phyloP scores from a whole-genome alignment of 2,888 invertebrate genomes.

The Sussaba pulchella region DNA sequence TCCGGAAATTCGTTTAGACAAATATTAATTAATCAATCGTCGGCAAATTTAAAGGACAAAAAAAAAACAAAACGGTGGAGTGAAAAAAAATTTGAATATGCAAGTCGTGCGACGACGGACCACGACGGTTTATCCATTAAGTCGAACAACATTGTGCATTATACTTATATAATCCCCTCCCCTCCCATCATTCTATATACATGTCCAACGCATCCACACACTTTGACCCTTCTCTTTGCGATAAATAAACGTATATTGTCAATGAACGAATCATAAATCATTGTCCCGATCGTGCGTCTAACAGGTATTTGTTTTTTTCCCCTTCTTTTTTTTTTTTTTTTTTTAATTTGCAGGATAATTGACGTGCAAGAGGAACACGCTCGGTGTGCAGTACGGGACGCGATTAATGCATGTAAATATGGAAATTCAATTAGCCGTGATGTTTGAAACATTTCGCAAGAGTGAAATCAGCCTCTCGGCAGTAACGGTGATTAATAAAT shows the following conservation, averaged over 20 bases:
- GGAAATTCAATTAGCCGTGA: conserved; percentile 65
- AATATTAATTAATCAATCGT: background rate
- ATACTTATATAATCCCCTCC: conserved; percentile 63
- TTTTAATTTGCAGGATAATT: conserved; percentile 48
- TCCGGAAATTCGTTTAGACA: conserved; percentile 4
- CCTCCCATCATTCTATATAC: conserved; percentile 25
- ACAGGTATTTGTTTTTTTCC: no score
- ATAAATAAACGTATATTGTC: conserved; percentile 70
- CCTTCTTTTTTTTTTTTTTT: background rate
- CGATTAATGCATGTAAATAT: conserved; percentile 63
- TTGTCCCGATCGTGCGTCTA: background rate
- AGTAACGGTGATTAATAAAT: conserved; percentile 62
- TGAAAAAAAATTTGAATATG: conserved; percentile 1
- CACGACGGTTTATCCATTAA: conserved; percentile 59
- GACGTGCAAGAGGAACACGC: conserved; percentile 24
- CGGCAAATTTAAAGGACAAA: background rate
- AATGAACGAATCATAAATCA: conserved; percentile 50
- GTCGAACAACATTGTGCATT: conserved; percentile 68
- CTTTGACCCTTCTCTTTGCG: conserved; percentile 59
- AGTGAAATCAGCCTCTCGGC: conserved; percentile 49
- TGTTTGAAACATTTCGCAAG: conserved; percentile 59
- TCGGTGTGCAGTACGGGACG: conserved; percentile 12
- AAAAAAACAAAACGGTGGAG: conserved; percentile 1
- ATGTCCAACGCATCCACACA: conserved; percentile 36
- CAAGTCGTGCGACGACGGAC: conserved; percentile 54